Evolutionary conservation across 2,888 invertebrate species (phyloP).

Genomic region (Papilio demoleus): DNA sequence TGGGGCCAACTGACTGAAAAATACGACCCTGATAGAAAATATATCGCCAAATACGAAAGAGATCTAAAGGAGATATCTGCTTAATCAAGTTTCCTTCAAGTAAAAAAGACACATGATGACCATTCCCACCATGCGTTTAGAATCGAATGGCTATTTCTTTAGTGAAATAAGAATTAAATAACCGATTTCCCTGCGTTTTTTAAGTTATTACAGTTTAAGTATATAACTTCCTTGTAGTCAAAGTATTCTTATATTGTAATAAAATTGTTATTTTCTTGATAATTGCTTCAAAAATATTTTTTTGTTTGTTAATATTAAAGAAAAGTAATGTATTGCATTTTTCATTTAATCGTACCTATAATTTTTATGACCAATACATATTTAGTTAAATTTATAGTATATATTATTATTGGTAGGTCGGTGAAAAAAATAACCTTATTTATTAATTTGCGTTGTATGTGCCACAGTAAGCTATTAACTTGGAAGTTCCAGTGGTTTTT

Average conservation of each 20-base stretch:
- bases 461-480: background rate
- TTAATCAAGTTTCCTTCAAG: slow-evolving; percentile 13
- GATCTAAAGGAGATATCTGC: slow-evolving; percentile 55
- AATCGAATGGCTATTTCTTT: background rate
- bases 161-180: no score
- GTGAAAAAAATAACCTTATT: no score
- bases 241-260: no score
- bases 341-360: no score
- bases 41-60: slow-evolving; percentile 52
- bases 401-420: background rate
- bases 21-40: slow-evolving; percentile 59
- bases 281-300: no score
- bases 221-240: no score
- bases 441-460: background rate
- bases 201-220: no score
- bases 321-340: no score
- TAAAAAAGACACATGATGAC: background rate
- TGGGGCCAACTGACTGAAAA: slow-evolving; percentile 59
- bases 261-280: no score
- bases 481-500: slow-evolving; percentile 7
- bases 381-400: background rate
- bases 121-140: background rate
- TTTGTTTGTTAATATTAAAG: no score
- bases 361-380: no score
- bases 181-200: no score